phyloP scores from a whole-genome alignment of 2,113 vertebrate species.

The Ginglymostoma cirratum region DNA sequence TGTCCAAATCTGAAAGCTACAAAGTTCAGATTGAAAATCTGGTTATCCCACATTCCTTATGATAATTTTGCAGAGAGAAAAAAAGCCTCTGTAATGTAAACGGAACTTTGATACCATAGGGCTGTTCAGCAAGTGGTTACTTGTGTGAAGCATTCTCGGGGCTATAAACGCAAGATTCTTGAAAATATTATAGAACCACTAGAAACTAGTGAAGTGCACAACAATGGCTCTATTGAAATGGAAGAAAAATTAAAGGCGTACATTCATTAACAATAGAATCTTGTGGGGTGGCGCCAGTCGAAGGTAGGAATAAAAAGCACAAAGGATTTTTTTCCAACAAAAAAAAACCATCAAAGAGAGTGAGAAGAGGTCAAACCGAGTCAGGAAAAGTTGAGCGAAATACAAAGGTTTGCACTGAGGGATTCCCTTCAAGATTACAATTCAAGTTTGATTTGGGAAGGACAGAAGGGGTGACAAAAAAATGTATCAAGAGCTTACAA shows the following conservation, averaged over 20 bases:
- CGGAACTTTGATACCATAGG: slow-evolving; percentile 4
- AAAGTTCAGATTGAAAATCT: neutral
- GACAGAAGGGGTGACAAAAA: neutral
- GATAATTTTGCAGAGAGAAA: neutral
- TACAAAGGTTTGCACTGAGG: neutral
- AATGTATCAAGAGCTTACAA: neutral
- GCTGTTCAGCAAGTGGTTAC: neutral
- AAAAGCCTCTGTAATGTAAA: neutral
- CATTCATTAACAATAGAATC: neutral
- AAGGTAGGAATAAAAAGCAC: neutral
- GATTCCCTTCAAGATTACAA: neutral
- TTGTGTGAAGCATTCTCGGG: neutral
- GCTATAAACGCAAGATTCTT: neutral
- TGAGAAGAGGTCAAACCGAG: neutral
- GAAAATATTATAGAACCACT: neutral
- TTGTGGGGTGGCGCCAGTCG: neutral
- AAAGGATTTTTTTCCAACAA: neutral
- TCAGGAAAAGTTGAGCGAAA: neutral
- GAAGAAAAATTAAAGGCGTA: neutral
- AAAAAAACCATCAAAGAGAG: neutral
- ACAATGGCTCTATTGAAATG: neutral
- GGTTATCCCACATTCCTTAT: neutral
- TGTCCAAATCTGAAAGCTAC: neutral
- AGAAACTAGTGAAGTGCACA: neutral
- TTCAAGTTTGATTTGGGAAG: neutral